Evolutionary conservation across 1,140 invertebrate genomes (phyloP), one percentile per base, ranked within the genome.

Genomic region (Megathymus violae): DNA sequence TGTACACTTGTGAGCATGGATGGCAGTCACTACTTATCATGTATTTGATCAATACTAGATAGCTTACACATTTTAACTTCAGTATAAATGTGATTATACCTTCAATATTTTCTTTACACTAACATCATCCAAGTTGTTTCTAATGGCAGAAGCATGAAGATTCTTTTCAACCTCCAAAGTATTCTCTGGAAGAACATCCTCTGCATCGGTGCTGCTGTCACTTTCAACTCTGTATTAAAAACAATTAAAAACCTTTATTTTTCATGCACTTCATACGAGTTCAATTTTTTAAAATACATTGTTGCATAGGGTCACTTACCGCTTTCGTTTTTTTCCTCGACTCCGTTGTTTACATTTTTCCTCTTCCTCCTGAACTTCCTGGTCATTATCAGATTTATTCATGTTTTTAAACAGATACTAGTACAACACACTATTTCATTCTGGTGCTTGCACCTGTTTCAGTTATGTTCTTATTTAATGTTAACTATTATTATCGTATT

Each of bases 31-130:
- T n/a, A n/a, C n/a, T n/a, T n/a, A n/a, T n/a, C n/a, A n/a, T n/a
- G n/a, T n/a, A n/a, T n/a, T n/a, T n/a, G n/a, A n/a, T n/a, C n/a
- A n/a, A n/a, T n/a, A n/a, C n/a, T n/a, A n/a, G n/a, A n/a, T n/a
- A n/a, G n/a, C n/a, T n/a, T n/a, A n/a, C n/a, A n/a, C n/a, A n/a
- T n/a, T n/a, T n/a, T n/a, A n/a, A n/a, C n/a, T n/a, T n/a, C n/a
- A n/a, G n/a, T n/a, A 13, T 44, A 50, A n/a, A 17, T 17, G 16
- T 17, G 9, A 34, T 1, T 16, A 36, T 60, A 91, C 91, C 78
- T 92, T 92, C 50, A 92, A 68, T 63, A 92, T 91, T 65, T 88
- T 91, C 56, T 89, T 91, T 1, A 91, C 84, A 72, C 87, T 86
- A 27, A 70, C 72, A 67, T 86, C 81, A 76, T 91, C 87, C 59